Evolutionary conservation across 2,113 vertebrate genomes (phyloP).

Genomic region (Hiodon tergisus): DNA sequence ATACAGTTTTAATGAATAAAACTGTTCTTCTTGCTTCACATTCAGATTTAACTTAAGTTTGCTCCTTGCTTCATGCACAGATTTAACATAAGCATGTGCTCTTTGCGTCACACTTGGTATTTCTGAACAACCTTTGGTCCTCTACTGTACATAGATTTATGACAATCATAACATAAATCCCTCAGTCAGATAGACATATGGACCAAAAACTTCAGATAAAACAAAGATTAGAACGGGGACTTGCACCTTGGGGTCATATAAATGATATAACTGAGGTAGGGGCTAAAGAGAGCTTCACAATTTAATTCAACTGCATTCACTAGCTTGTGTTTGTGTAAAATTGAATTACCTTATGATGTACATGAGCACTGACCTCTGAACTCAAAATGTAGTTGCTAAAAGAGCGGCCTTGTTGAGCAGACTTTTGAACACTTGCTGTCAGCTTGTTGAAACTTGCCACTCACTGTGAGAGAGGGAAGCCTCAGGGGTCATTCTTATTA

Average conservation of each 20-base stretch:
- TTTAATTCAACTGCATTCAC: too few relatives aligned
- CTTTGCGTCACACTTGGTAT: too few relatives aligned
- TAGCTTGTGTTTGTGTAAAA: background rate
- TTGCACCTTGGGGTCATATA: background rate
- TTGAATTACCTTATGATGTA: background rate
- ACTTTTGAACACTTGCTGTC: background rate
- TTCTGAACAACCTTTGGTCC: too few relatives aligned
- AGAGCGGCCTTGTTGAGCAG: background rate
- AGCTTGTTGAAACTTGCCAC: conserved; percentile 8
- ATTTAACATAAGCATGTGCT: too few relatives aligned
- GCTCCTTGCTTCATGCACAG: too few relatives aligned
- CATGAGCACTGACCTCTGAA: background rate
- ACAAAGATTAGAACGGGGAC: background rate
- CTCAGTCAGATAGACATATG: background rate
- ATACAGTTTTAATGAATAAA: too few relatives aligned
- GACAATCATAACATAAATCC: background rate
- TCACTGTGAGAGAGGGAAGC: background rate
- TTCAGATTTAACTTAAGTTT: too few relatives aligned
- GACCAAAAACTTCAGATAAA: background rate
- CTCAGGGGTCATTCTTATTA: conserved; percentile 18
- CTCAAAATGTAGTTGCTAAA: background rate
- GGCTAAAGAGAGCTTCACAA: background rate
- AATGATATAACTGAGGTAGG: background rate
- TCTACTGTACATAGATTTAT: too few relatives aligned
- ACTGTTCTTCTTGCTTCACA: too few relatives aligned